Percentiles rank a stretch among this genome's conserved stretches.
Conservation (phyloP, 2,797 vertebrate species). For the Centropyge bicolor region DNA sequence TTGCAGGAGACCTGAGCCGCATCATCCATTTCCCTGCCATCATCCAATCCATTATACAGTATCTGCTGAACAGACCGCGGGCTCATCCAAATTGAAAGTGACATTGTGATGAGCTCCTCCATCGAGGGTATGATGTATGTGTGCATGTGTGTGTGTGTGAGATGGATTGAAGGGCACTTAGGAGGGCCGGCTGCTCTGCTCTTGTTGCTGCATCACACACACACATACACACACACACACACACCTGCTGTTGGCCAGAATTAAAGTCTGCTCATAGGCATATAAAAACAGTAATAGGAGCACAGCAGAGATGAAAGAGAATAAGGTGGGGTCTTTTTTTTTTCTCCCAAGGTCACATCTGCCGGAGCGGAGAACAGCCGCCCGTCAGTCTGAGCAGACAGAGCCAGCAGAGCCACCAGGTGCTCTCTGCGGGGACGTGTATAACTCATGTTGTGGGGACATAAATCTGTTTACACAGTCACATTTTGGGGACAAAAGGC, state of each 20-base stretch:
- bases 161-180: conserved; percentile 75
- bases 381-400: conserved; percentile 60
- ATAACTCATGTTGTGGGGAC: background rate
- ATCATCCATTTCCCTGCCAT: conserved; percentile 68
- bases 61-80: conserved; percentile 62
- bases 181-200: conserved; percentile 47
- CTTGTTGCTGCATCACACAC: conserved; percentile 35
- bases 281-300: conserved; percentile 65
- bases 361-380: conserved; percentile 57
- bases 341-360: conserved; percentile 77
- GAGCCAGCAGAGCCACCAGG: conserved; percentile 41
- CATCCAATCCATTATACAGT: conserved; percentile 68
- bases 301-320: conserved; percentile 56
- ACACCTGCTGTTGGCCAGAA: conserved; percentile 58
- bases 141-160: conserved; percentile 49
- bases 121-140: conserved; percentile 65
- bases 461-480: too few relatives aligned
- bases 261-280: conserved; percentile 59
- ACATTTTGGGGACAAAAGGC: too few relatives aligned
- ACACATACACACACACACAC: conserved; percentile 19
- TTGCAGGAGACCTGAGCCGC: conserved; percentile 57
- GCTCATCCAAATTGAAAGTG: conserved; percentile 80
- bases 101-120: conserved; percentile 79
- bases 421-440: conserved; percentile 2
- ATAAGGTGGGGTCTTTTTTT: conserved; percentile 23